Base-by-base conservation (phyloP, 2,888 invertebrate species). In the Druceiella hillmani region DNA sequence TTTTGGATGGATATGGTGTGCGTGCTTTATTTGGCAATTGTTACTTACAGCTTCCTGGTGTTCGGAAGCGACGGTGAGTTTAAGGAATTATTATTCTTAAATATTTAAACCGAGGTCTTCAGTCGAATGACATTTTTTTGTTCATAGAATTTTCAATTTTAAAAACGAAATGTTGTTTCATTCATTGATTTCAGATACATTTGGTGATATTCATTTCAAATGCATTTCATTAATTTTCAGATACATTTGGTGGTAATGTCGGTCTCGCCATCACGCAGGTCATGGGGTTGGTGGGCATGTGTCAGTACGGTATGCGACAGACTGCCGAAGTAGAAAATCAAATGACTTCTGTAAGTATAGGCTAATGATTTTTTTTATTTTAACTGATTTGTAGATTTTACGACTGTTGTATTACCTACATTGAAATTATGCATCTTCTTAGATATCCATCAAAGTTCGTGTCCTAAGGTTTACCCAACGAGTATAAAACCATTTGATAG, bases 231-330 rank as follows among this genome's bases (percentile, higher is more conserved):
- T 30, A 30, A 12, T 12, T 55, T 55, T 1, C 55, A 73, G 71
- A 64, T 4, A 61, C 63, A 0, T 55, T 66, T 3, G 78, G 82
- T 10, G 83, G 83, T 1, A 78, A 76, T 46, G 83, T 84, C 0
- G 84, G 84, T 0, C 53, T 85, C 24, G 84, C 83, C 0, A 83
- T 85, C 26, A 77, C 83, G 0, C 83, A 84, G 50, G 79, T 82
- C 10, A 79, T 83, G 6, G 78, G 78, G 0, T 62, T 84, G 29
- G 80, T 82, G 0, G 81, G 83, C 2, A 81, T 83, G 80, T 81
- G 83, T 17, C 83, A 83, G 54, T 91, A 86, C 79, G 88, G 87
- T 0, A 84, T 91, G 75, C 63, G 91, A 17, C 91, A 91, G 55
- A 87, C 87, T 1, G 87, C 90, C 0, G 89, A 91, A 55, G 67